These are phyloP conservation scores for Eufriesea mexicana DNA, from an alignment of 1,140 invertebrate genomes.

Conservation along the genomic window DNA sequence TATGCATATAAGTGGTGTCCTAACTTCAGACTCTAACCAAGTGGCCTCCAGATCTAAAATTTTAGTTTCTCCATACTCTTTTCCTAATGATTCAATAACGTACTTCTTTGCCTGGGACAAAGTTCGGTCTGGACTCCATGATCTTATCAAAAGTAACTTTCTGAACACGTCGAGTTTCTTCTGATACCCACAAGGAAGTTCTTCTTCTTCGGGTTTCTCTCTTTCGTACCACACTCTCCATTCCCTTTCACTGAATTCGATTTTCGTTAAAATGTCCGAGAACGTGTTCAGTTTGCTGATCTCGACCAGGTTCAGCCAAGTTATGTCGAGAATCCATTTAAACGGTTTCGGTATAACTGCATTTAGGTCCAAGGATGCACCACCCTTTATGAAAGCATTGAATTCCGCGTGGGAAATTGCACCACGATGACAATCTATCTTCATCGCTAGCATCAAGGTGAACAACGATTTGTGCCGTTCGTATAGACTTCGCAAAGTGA, in stretches of 20 bases:
- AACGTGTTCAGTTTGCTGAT: conserved; percentile 94
- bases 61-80: conserved; percentile 95
- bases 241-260: conserved; percentile 92
- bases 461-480: conserved; percentile 96
- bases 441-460: conserved; percentile 97
- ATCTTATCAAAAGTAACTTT: conserved; percentile 94
- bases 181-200: conserved; percentile 95
- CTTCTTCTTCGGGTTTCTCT: conserved; percentile 95
- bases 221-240: conserved; percentile 98
- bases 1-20: conserved; percentile 95
- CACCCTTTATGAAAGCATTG: conserved; percentile 97
- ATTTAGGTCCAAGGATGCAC: conserved; percentile 96
- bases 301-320: conserved; percentile 98
- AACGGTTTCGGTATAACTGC: conserved; percentile 96
- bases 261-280: conserved; percentile 91
- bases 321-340: conserved; percentile 97
- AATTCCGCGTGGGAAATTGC: conserved; percentile 95
- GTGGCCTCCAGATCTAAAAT: conserved; percentile 96
- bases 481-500: conserved; percentile 95
- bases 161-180: conserved; percentile 94
- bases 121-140: conserved; percentile 97
- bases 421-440: conserved; percentile 94
- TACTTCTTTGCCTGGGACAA: conserved; percentile 96
- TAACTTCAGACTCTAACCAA: conserved; percentile 93
- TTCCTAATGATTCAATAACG: conserved; percentile 93